These are phyloP conservation scores for Jordanella pulchra DNA, from an alignment of 2,797 vertebrate genomes.

Conservation along the genomic window DNA sequence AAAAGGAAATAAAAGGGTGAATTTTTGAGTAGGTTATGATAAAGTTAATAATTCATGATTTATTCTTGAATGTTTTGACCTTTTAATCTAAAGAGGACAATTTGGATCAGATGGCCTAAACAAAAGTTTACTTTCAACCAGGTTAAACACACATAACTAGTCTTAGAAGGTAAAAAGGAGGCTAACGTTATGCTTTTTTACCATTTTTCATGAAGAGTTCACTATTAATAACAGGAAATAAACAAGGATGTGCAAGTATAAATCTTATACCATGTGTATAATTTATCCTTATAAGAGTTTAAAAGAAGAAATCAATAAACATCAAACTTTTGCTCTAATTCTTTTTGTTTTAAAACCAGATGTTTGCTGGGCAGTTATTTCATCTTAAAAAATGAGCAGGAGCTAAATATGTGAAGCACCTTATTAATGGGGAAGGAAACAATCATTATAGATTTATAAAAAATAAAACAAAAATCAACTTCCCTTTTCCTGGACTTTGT, in stretches of 20 bases:
- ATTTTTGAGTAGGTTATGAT: not conserved
- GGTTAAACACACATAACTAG: not conserved
- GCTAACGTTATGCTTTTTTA: no score
- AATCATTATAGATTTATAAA: constrained; percentile 2
- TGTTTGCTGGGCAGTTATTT: not conserved
- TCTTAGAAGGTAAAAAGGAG: no score
- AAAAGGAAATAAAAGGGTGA: no score
- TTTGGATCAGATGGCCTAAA: not conserved
- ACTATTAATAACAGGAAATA: no score
- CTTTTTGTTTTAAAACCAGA: not conserved
- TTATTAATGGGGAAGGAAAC: constrained; percentile 1
- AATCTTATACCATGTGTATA: not conserved
- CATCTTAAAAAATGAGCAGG: not conserved
- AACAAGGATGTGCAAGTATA: no score
- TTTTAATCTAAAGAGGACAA: no score
- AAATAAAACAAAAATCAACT: not conserved
- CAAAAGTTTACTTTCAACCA: not conserved
- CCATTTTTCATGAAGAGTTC: no score
- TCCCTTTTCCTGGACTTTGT: constrained; percentile 8
- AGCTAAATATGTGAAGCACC: not conserved
- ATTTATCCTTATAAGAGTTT: not conserved
- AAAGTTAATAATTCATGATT: not conserved
- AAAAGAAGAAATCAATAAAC: no score
- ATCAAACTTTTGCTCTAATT: not conserved
- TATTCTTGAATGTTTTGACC: not conserved